Evolutionary conservation across 2,113 vertebrate genomes (phyloP).

Genomic region (Crotophaga sulcirostris): DNA sequence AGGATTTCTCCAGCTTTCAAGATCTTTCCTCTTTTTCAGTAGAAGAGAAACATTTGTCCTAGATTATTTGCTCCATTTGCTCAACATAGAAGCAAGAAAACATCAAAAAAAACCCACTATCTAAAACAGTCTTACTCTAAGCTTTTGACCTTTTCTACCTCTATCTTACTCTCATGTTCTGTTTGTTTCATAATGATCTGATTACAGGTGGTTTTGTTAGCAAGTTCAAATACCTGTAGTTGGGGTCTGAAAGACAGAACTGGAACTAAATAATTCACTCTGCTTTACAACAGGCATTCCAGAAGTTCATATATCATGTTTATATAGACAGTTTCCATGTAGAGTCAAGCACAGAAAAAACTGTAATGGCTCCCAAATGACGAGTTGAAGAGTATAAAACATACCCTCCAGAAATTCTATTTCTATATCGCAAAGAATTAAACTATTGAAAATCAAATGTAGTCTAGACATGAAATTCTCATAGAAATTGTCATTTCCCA

Average conservation of each 20-base stretch:
- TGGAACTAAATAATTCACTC: neutral
- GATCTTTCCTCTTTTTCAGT: neutral
- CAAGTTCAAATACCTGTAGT: neutral
- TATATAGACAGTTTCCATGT: neutral
- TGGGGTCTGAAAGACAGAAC: neutral
- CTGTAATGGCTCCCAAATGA: slow-evolving; percentile 6
- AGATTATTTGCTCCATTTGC: neutral
- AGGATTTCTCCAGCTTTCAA: neutral
- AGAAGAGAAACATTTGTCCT: neutral
- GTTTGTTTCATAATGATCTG: neutral
- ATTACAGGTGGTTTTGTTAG: neutral
- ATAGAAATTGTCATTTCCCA: neutral
- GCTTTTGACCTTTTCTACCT: neutral
- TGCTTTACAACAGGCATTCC: neutral
- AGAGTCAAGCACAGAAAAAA: neutral
- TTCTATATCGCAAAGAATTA: slow-evolving; percentile 11
- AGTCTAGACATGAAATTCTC: neutral
- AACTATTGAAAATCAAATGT: neutral
- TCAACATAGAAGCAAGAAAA: neutral
- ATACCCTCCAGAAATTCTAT: slow-evolving; percentile 23
- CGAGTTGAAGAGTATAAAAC: neutral
- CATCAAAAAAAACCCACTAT: accelerated
- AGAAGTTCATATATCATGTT: neutral
- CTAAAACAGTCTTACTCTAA: neutral
- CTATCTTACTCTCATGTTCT: accelerated